These are phyloP conservation scores for Meda fulgida DNA, from an alignment of 2,797 vertebrate genomes.

Conservation along the genomic window DNA sequence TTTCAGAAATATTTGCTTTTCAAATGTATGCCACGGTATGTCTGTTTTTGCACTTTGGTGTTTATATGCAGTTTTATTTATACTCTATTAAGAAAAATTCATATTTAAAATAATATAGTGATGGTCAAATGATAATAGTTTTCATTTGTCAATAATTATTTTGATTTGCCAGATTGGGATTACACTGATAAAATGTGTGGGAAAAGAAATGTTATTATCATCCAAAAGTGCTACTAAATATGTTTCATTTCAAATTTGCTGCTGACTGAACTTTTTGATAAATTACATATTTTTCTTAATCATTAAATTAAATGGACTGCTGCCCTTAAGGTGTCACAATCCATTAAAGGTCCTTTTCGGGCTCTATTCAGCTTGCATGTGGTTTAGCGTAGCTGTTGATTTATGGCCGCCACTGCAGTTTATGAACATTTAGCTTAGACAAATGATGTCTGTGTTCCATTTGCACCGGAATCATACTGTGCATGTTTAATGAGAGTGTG, in stretches of 20 bases:
- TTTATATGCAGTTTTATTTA: slow-evolving; percentile 20
- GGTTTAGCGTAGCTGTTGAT: slow-evolving; percentile 47
- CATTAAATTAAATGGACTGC: slow-evolving; percentile 33
- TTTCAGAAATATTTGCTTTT: slow-evolving; percentile 19
- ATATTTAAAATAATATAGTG: background rate
- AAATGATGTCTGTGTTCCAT: slow-evolving; percentile 57
- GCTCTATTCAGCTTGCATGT: slow-evolving; percentile 41
- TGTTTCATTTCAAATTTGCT: slow-evolving; percentile 1
- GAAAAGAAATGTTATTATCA: background rate
- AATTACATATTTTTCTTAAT: slow-evolving; percentile 32
- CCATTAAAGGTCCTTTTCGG: slow-evolving; percentile 45
- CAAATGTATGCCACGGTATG: background rate
- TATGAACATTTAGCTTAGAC: slow-evolving; percentile 52
- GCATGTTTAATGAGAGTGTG: slow-evolving; percentile 52
- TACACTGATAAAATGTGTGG: background rate
- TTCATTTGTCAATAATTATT: background rate
- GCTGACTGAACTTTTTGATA: slow-evolving; percentile 2
- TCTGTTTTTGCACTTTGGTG: background rate
- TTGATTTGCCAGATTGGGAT: background rate
- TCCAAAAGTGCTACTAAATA: background rate
- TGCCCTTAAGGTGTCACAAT: slow-evolving; percentile 30
- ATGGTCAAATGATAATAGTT: background rate
- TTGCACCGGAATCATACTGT: slow-evolving; percentile 47
- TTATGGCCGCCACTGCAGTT: slow-evolving; percentile 45
- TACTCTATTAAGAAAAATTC: background rate